Evolutionary conservation across 1,140 invertebrate genomes (phyloP).

Genomic region (Drosophila guanche): DNA sequence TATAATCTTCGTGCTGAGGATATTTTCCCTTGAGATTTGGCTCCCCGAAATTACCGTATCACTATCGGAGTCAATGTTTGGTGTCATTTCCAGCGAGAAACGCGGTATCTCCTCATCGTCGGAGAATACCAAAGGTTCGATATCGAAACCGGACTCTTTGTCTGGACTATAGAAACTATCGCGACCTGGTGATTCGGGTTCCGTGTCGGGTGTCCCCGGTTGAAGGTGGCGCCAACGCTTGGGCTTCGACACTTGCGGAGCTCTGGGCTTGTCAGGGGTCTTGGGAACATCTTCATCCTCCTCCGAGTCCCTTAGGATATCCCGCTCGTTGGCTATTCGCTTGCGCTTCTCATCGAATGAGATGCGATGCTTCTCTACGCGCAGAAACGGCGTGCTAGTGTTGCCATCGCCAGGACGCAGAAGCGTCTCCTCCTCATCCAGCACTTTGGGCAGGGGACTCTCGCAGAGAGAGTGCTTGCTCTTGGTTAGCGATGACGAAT

Average conservation of each 20-base stretch:
- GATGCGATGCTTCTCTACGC: constrained; percentile 78
- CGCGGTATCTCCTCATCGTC: constrained; percentile 86
- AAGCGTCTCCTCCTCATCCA: constrained; percentile 41
- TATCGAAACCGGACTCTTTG: constrained; percentile 85
- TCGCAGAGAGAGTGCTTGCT: constrained; percentile 66
- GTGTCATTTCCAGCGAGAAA: constrained; percentile 84
- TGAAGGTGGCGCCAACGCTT: constrained; percentile 71
- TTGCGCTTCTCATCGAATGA: constrained; percentile 82
- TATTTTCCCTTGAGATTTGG: constrained; percentile 6
- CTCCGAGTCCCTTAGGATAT: constrained; percentile 77
- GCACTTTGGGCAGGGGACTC: constrained; percentile 22
- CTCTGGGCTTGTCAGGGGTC: constrained; percentile 5
- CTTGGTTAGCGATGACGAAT: constrained; percentile 72
- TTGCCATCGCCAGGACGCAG: constrained; percentile 58
- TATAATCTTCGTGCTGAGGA: neutral
- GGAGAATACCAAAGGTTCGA: constrained; percentile 89
- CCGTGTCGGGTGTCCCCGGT: constrained; percentile 50
- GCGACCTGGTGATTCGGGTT: constrained; percentile 72
- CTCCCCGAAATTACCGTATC: constrained; percentile 81
- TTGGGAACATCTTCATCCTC: constrained; percentile 63
- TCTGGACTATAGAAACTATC: constrained; percentile 88
- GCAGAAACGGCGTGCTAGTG: constrained; percentile 70
- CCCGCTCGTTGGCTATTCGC: constrained; percentile 75
- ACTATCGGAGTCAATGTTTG: constrained; percentile 82
- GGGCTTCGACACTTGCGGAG: constrained; percentile 39